Conservation (phyloP, 2,888 invertebrate genomes). For the Catocala nupta region DNA sequence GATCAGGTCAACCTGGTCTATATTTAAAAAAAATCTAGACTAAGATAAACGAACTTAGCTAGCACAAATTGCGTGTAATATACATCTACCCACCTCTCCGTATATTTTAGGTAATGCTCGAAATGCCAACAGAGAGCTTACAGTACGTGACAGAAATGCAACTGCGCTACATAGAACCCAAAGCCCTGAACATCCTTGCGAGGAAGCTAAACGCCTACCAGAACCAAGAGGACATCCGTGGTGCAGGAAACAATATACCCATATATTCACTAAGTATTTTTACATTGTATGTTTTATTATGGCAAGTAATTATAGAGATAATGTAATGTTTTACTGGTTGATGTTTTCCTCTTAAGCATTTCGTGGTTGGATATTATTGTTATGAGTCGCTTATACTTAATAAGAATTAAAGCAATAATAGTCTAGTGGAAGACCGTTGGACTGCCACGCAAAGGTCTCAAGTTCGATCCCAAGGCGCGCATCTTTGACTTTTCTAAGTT, state of each 20-base stretch:
- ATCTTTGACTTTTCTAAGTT: too few relatives aligned
- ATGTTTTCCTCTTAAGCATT: too few relatives aligned
- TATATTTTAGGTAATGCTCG: conserved; percentile 68
- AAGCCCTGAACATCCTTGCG: conserved; percentile 68
- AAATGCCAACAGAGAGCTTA: conserved; percentile 66
- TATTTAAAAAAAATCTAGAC: too few relatives aligned
- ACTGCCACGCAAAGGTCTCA: too few relatives aligned
- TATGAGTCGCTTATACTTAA: too few relatives aligned
- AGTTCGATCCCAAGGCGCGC: too few relatives aligned
- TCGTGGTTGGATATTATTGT: too few relatives aligned
- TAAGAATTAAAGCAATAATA: too few relatives aligned
- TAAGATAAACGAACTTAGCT: too few relatives aligned
- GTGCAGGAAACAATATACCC: neutral
- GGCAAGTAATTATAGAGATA: neutral
- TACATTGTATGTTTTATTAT: conserved; percentile 6
- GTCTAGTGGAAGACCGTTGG: too few relatives aligned
- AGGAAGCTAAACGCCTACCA: conserved; percentile 65
- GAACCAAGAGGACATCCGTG: conserved; percentile 34
- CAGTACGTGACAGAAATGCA: conserved; percentile 68
- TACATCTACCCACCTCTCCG: neutral
- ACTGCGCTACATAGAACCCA: conserved; percentile 63
- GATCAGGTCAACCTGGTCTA: too few relatives aligned
- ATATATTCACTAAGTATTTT: neutral
- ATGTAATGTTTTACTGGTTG: neutral
- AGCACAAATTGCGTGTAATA: neutral